Percentiles rank a stretch among this genome's conserved stretches.
Evolutionary conservation across 1,140 invertebrate species (phyloP).

Genomic region (Drosophila nikananu): DNA sequence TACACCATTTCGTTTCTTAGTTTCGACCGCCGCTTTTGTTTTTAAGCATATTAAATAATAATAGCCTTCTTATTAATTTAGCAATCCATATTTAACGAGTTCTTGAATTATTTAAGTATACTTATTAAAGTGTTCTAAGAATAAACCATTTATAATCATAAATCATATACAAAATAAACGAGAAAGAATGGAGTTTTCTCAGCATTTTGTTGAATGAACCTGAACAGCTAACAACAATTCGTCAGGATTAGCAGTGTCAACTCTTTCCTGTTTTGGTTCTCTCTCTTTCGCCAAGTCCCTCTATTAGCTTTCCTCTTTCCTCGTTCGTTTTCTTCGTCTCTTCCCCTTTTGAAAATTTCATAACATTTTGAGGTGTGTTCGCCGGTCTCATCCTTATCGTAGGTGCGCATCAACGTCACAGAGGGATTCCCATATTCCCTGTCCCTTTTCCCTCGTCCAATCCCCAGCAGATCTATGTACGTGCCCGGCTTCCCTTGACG

Average conservation of each 20-base stretch:
- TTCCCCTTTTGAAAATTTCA: conserved; percentile 33
- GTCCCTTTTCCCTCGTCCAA: conserved; percentile 8
- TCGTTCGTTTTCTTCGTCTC: conserved; percentile 3
- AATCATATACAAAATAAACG: background rate
- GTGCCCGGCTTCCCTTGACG: conserved; percentile 46
- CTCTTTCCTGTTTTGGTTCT: conserved; percentile 31
- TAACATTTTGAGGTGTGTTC: conserved; percentile 62
- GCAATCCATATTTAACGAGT: background rate
- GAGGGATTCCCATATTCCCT: conserved; percentile 34
- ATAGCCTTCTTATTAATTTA: background rate
- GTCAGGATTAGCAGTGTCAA: conserved; percentile 69
- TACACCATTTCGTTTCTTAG: background rate
- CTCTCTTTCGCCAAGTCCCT: background rate
- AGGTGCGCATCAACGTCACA: conserved; percentile 79
- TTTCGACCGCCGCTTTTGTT: background rate
- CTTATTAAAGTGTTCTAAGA: background rate
- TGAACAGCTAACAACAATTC: conserved; percentile 44
- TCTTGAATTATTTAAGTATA: background rate
- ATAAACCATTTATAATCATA: background rate
- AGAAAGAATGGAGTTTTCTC: background rate
- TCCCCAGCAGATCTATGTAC: conserved; percentile 43
- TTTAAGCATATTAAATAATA: background rate
- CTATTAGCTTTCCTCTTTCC: conserved; percentile 27
- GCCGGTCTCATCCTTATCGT: conserved; percentile 69
- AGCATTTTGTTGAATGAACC: conserved; percentile 27